These are phyloP conservation scores for Zaprionus bogoriensis DNA, from an alignment of 2,888 invertebrate genomes.

Conservation along the genomic window DNA sequence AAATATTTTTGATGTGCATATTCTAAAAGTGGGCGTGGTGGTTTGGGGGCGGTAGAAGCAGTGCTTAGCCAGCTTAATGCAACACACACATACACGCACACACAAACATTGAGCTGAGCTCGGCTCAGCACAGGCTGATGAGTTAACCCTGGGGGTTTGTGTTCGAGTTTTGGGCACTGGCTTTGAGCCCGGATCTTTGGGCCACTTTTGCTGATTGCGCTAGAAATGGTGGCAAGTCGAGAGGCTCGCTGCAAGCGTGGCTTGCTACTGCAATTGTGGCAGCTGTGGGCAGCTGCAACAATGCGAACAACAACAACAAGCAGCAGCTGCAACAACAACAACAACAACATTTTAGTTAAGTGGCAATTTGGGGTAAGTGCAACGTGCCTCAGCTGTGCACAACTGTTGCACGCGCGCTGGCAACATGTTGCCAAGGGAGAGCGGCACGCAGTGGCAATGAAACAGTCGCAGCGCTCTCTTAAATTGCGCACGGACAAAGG, in stretches of 20 bases:
- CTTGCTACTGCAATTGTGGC: constrained; percentile 2
- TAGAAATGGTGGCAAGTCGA: constrained; percentile 12
- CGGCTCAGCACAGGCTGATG: constrained; percentile 4
- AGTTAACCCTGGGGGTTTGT: constrained; percentile 21
- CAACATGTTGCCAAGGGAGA: constrained; percentile 70
- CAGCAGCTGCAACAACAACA: constrained; percentile 6
- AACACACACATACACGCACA: not conserved
- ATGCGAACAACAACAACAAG: not conserved
- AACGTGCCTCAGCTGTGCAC: constrained; percentile 39
- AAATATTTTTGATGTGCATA: constrained; percentile 61
- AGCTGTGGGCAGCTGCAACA: not conserved
- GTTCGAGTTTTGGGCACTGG: not conserved
- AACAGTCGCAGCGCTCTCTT: constrained; percentile 40
- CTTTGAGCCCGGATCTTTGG: constrained; percentile 21
- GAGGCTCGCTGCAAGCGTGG: constrained; percentile 5
- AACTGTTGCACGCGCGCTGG: constrained; percentile 54
- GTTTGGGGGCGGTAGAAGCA: not conserved
- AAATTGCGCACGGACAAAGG: constrained; percentile 8
- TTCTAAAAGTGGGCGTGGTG: constrained; percentile 2
- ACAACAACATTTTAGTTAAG: constrained; percentile 42
- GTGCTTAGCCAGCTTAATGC: not conserved
- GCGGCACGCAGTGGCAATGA: constrained; percentile 54
- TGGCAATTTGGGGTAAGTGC: constrained; percentile 53
- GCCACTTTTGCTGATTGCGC: constrained; percentile 70
- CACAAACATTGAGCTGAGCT: too few species aligned